These are phyloP conservation scores for Tetranychus piercei DNA, from an alignment of 2,888 invertebrate genomes.

Conservation along the genomic window DNA sequence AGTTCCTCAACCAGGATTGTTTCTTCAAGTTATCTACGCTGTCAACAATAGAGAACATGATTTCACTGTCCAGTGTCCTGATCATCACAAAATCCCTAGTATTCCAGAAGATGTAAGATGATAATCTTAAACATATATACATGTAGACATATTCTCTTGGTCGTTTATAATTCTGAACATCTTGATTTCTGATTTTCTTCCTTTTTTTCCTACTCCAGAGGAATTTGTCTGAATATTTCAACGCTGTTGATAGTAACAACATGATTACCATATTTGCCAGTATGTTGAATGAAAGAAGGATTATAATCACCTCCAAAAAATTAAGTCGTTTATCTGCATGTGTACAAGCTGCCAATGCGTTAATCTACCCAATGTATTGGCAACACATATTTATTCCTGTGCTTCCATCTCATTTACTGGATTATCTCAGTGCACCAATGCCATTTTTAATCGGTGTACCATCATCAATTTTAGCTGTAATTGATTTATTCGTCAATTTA, in stretches of 20 bases:
- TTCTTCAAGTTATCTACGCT: constrained; percentile 33
- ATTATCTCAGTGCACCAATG: constrained; percentile 83
- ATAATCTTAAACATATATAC: neutral
- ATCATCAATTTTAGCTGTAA: constrained; percentile 56
- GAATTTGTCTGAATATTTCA: constrained; percentile 90
- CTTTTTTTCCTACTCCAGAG: constrained; percentile 43
- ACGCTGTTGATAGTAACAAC: constrained; percentile 78
- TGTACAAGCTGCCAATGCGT: constrained; percentile 69
- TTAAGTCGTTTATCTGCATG: constrained; percentile 68
- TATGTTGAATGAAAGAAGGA: constrained; percentile 76
- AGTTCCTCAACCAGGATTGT: constrained; percentile 49
- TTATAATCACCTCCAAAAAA: constrained; percentile 75
- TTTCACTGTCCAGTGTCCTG: constrained; percentile 58
- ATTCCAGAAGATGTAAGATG: constrained; percentile 82
- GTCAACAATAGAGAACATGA: constrained; percentile 38
- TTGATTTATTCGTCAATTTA: constrained; percentile 16
- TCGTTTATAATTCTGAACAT: neutral
- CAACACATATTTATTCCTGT: constrained; percentile 96
- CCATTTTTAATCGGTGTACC: constrained; percentile 93
- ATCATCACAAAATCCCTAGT: constrained; percentile 65
- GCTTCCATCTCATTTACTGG: constrained; percentile 65
- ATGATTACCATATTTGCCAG: constrained; percentile 90
- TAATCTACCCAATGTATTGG: constrained; percentile 93
- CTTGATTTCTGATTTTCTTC: neutral
- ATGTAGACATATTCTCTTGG: neutral